These are phyloP conservation scores for Sparus aurata DNA, from an alignment of 2,797 vertebrate species.

Conservation along the genomic window DNA sequence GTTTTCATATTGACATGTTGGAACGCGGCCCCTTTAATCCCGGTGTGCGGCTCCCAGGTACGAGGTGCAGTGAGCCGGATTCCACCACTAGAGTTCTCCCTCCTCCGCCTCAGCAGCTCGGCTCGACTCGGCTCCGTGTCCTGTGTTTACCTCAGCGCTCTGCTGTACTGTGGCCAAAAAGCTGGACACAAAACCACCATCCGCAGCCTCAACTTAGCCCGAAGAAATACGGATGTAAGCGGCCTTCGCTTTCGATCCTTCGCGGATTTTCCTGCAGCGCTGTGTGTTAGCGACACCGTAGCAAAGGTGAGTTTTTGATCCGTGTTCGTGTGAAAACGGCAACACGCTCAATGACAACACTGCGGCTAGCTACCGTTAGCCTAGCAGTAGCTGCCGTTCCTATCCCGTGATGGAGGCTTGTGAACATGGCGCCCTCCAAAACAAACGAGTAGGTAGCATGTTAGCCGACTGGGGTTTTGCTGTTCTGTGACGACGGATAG, in stretches of 20 bases:
- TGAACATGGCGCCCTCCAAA: constrained; percentile 83
- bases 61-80: constrained; percentile 38
- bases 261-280: constrained; percentile 68
- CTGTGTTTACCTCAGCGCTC: constrained; percentile 78
- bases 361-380: constrained; percentile 49
- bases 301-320: constrained; percentile 72
- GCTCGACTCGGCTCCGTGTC: constrained; percentile 34
- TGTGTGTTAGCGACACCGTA: constrained; percentile 68
- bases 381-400: constrained; percentile 43
- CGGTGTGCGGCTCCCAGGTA: neutral
- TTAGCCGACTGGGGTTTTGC: neutral
- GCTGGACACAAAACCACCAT: constrained; percentile 67
- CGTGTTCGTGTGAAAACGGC: constrained; percentile 36
- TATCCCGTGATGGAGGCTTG: constrained; percentile 74
- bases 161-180: constrained; percentile 64
- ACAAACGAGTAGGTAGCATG: constrained; percentile 55
- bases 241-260: constrained; percentile 58
- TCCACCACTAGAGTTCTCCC: constrained; percentile 75
- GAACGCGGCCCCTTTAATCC: constrained; percentile 9
- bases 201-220: constrained; percentile 51
- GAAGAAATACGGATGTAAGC: constrained; percentile 80
- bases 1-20: too few species aligned
- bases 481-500: neutral
- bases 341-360: constrained; percentile 55
- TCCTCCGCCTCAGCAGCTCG: constrained; percentile 23